phyloP scores from a whole-genome alignment of 1,140 invertebrate species.

The Pteromalus puparum region DNA sequence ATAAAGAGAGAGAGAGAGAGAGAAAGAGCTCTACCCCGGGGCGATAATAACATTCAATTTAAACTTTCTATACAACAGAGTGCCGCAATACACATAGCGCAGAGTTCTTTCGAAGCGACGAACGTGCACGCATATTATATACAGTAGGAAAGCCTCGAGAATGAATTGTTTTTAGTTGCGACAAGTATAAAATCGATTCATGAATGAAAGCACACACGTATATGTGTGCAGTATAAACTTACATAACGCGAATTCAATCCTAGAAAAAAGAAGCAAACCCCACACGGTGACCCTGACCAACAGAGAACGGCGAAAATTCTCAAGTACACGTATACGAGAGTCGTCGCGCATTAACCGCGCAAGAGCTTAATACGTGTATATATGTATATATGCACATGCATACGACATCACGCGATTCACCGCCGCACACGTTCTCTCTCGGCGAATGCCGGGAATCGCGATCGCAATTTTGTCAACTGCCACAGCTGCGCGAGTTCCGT shows the following conservation, averaged over 20 bases:
- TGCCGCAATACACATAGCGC: neutral
- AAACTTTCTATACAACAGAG: neutral
- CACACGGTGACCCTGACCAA: neutral
- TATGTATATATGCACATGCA: too few species aligned
- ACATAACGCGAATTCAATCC: too few species aligned
- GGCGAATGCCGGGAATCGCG: conserved; percentile 14
- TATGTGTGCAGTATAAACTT: too few species aligned
- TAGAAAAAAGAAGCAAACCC: too few species aligned
- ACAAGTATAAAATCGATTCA: neutral
- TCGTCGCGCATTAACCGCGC: neutral
- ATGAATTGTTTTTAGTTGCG: neutral
- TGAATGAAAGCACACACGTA: neutral
- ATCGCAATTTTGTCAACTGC: conserved; percentile 13
- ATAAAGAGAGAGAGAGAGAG: too few species aligned
- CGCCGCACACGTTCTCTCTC: neutral
- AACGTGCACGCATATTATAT: neutral
- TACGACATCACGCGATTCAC: neutral
- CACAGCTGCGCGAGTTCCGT: neutral
- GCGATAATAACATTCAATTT: neutral
- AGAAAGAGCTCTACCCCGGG: neutral
- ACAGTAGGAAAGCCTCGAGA: neutral
- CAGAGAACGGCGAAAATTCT: neutral
- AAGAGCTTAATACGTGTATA: neutral
- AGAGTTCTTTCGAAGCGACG: neutral
- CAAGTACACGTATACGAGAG: neutral